These are phyloP conservation scores for Coelopa frigida DNA, from an alignment of 1,140 invertebrate genomes.

Conservation along the genomic window DNA sequence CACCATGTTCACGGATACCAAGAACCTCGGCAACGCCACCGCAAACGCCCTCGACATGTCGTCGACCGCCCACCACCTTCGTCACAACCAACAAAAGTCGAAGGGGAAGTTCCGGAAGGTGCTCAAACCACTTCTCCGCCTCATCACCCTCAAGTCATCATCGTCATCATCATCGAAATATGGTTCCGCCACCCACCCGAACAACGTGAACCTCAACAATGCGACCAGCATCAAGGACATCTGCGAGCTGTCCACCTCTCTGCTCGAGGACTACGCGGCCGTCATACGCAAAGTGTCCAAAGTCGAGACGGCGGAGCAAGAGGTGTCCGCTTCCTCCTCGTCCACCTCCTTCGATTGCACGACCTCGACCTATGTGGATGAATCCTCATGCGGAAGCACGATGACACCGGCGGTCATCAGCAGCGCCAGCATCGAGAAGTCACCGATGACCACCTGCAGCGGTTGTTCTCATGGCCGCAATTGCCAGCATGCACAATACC, in stretches of 20 bases:
- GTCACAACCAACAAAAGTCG: constrained; percentile 4
- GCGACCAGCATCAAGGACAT: constrained; percentile 12
- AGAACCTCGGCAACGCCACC: constrained; percentile 24
- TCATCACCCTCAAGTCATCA: constrained; percentile 21
- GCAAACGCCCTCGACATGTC: too few species aligned
- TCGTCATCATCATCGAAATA: not conserved
- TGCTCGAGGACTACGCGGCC: constrained; percentile 6
- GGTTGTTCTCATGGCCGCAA: constrained; percentile 29
- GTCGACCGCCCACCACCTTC: too few species aligned
- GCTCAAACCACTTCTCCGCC: constrained; percentile 30
- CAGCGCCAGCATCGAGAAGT: constrained; percentile 23
- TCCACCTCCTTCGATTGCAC: too few species aligned
- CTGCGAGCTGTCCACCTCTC: not conserved
- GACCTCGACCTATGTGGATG: too few species aligned
- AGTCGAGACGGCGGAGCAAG: too few species aligned
- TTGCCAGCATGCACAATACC: constrained; percentile 32
- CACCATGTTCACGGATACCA: constrained; percentile 40
- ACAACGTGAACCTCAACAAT: constrained; percentile 41
- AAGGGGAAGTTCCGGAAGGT: constrained; percentile 22
- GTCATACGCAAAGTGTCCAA: constrained; percentile 6
- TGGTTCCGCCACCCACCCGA: constrained; percentile 23
- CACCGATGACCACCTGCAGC: constrained; percentile 20
- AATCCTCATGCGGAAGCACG: too few species aligned
- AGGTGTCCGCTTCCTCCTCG: too few species aligned
- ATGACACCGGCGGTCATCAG: constrained; percentile 9